Evolutionary conservation across 64 coral and sea anemone genomes (phyloP), one percentile per base, ranked within the genome.

Genomic region (Trachythela sp.): DNA sequence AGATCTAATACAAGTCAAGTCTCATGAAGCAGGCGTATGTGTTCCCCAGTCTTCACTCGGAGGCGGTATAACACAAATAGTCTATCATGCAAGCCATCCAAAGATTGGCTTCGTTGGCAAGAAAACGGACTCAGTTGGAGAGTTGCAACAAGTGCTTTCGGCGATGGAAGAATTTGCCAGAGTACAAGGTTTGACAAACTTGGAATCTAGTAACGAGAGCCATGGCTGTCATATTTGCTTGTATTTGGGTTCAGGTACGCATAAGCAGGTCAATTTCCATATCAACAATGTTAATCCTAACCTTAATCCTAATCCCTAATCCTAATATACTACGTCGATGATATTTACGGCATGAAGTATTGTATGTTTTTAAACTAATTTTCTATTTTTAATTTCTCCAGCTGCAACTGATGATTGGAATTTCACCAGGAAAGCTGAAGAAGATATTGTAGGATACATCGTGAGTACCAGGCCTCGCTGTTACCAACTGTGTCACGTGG

Each of bases 171-270:
- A 67, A 64, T 95, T 77, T 26, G 94, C 94, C 2, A 48, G 35
- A 15, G 48, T 76, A 60, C 77, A 86, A 38, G 91, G 87, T 8
- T 86, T 95, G 0, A 95, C 94, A 14, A 48, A 93, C 38, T 88
- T 91, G 17, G 54, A 54, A 36, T 51, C 10, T 24, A 91, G 40
- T 32, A 77, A 42, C 49, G 89, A 90, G 2, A 68, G 91, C 71
- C 86, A 86, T 50, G 94, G 94, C 48, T 95, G 94, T 48, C 94
- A 95, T 15, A 59, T 95, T 51, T 95, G 94, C 56, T 85, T 95
- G 86, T 26, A 64, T 64, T 64, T 64, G 20, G 56, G 56, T n/a
- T 64, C 56, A 64, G 56, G 56, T 64, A 45, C 11, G 42, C 42
- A 45, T 45, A 11, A 6, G 11, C 42, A 45, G 42, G 42, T 45